Conservation (phyloP, 2,113 vertebrate genomes). For the Coptodon bakossiorum region DNA sequence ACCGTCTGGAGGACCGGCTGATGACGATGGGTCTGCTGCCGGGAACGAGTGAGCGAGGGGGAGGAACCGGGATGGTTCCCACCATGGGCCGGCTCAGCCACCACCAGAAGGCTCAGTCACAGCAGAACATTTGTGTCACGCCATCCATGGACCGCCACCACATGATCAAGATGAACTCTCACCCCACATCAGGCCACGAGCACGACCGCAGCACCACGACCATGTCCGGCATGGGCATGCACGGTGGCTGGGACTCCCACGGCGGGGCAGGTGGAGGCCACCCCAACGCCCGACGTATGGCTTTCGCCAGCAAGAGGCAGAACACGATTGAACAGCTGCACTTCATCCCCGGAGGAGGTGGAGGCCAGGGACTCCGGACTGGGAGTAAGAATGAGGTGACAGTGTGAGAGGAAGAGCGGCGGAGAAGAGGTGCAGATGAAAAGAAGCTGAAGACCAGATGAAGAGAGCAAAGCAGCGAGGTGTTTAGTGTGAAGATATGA, state of each 20-base stretch:
- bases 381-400: constrained; percentile 88
- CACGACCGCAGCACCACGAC: constrained; percentile 46
- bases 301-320: constrained; percentile 82
- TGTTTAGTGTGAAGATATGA: neutral
- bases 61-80: constrained; percentile 55
- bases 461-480: neutral
- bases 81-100: constrained; percentile 69
- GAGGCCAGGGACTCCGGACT: constrained; percentile 69
- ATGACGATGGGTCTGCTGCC: constrained; percentile 45
- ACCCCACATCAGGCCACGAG: constrained; percentile 74
- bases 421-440: neutral
- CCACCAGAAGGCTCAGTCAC: constrained; percentile 80
- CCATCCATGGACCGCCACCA: constrained; percentile 80
- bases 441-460: neutral
- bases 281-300: constrained; percentile 70
- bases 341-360: constrained; percentile 79
- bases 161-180: constrained; percentile 86
- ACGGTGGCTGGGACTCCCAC: constrained; percentile 63
- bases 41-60: neutral
- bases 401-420: constrained; percentile 65
- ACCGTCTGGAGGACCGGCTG: constrained; percentile 62
- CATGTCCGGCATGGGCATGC: constrained; percentile 40
- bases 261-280: constrained; percentile 46
- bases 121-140: constrained; percentile 80
- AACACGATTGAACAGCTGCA: constrained; percentile 88